Percentiles rank a stretch among this genome's conserved stretches.
phyloP scores from a whole-genome alignment of 2,797 vertebrate species.

The Tapirus indicus region DNA sequence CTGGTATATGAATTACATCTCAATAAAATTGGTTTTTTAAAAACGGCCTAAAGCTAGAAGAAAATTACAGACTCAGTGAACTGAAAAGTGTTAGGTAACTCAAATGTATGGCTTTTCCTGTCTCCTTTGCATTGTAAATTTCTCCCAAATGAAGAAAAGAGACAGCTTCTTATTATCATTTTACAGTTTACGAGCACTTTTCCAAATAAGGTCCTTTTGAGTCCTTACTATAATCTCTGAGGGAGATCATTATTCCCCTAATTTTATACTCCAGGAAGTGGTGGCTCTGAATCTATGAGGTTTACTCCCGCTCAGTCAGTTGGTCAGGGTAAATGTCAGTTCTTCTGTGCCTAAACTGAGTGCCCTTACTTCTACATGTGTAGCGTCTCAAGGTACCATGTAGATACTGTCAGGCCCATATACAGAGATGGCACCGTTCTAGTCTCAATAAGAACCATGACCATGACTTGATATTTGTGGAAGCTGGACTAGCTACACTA shows the following conservation, averaged over 20 bases:
- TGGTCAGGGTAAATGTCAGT: background rate
- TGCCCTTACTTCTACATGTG: background rate
- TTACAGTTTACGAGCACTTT: constrained; percentile 54
- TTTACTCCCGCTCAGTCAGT: background rate
- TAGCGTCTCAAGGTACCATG: background rate
- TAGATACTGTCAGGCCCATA: background rate
- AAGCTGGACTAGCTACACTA: background rate
- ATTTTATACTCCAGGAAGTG: background rate
- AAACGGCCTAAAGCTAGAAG: background rate
- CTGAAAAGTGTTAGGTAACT: background rate
- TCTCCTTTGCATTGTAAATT: constrained; percentile 7
- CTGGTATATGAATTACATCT: background rate
- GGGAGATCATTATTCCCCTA: background rate
- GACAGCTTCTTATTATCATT: background rate
- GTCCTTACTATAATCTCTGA: background rate
- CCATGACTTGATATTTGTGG: background rate
- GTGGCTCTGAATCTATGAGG: background rate
- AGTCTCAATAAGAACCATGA: background rate
- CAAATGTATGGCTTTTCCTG: background rate
- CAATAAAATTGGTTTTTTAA: background rate
- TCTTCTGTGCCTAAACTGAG: background rate
- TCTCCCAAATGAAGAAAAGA: background rate
- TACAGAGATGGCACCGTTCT: background rate
- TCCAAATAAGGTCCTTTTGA: constrained; percentile 31
- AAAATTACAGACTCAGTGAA: constrained; percentile 18